A percentile compares a stretch with the other conserved stretches of the same genome.
Conservation (phyloP, 2,797 vertebrate genomes). For the Acanthis flammea region DNA sequence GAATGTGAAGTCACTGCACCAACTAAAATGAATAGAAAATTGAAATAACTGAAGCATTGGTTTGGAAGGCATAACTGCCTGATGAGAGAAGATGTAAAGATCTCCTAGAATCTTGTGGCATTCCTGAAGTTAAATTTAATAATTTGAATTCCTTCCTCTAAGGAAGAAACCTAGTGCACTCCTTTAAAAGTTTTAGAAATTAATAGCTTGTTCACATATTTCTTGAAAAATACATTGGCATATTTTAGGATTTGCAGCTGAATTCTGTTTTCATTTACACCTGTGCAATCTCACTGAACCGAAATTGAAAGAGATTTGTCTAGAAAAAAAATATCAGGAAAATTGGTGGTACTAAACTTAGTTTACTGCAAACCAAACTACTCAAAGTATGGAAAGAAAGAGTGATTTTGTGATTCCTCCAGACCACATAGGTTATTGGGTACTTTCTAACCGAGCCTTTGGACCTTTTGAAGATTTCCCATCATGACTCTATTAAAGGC, state of each 20-base stretch:
- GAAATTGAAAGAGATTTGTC: not conserved
- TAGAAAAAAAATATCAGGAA: conserved; percentile 25
- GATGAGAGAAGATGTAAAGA: not conserved
- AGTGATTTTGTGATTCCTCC: not conserved
- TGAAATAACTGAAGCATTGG: not conserved
- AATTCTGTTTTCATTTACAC: conserved; percentile 1
- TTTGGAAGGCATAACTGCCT: not conserved
- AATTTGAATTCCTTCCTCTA: not conserved
- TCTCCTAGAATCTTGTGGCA: not conserved
- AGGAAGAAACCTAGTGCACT: not conserved
- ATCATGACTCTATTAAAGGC: not conserved
- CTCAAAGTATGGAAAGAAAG: not conserved
- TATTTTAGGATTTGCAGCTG: not conserved
- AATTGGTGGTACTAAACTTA: not conserved
- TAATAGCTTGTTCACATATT: not conserved
- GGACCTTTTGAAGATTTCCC: not conserved
- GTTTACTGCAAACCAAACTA: not conserved
- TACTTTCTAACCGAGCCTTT: not conserved
- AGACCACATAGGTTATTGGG: not conserved
- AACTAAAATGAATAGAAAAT: not conserved
- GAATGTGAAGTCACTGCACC: not conserved
- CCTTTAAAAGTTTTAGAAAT: not conserved
- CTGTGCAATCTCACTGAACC: not conserved
- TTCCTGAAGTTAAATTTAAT: not conserved
- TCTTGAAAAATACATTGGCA: not conserved